phyloP scores from a whole-genome alignment of 2,888 invertebrate genomes.

The Chesias legatella region DNA sequence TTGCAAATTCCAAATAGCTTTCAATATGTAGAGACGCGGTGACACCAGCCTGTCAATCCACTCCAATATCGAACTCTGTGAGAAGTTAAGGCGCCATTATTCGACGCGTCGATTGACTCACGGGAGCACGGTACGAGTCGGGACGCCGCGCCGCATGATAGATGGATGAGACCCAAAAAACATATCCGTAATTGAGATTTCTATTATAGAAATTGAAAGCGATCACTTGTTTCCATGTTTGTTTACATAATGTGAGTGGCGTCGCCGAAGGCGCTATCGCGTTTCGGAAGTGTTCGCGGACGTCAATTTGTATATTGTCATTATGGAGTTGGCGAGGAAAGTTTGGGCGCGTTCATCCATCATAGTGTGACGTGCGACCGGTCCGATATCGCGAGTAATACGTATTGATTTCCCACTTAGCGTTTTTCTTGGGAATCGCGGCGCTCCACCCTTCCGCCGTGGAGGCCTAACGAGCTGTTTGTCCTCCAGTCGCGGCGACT shows the following conservation, averaged over 20 bases:
- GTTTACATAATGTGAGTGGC: slow-evolving; percentile 77
- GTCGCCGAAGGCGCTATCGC: slow-evolving; percentile 59
- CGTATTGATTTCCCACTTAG: slow-evolving; percentile 81
- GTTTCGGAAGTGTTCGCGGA: slow-evolving; percentile 73
- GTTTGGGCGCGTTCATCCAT: slow-evolving; percentile 77
- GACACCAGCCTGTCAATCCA: slow-evolving; percentile 74
- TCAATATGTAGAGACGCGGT: slow-evolving; percentile 76
- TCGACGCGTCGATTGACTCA: slow-evolving; percentile 67
- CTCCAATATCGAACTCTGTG: slow-evolving; percentile 72
- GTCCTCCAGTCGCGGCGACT: slow-evolving; percentile 69
- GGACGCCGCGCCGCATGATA: slow-evolving; percentile 60
- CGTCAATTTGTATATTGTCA: slow-evolving; percentile 81
- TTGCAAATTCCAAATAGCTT: slow-evolving; percentile 76
- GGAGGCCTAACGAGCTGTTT: slow-evolving; percentile 77
- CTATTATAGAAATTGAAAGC: slow-evolving; percentile 76
- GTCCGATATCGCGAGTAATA: slow-evolving; percentile 79
- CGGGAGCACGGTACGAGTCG: slow-evolving; percentile 49
- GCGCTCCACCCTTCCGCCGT: slow-evolving; percentile 75
- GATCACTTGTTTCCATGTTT: slow-evolving; percentile 67
- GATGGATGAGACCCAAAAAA: slow-evolving; percentile 77
- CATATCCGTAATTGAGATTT: slow-evolving; percentile 79
- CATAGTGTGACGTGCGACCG: slow-evolving; percentile 74
- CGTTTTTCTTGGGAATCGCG: slow-evolving; percentile 76
- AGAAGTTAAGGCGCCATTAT: slow-evolving; percentile 71
- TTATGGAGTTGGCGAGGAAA: slow-evolving; percentile 74